A percentile compares a stretch with the other conserved stretches of the same genome.
These are phyloP conservation scores for Burhinus oedicnemus DNA, from an alignment of 2,113 vertebrate species.

Conservation along the genomic window DNA sequence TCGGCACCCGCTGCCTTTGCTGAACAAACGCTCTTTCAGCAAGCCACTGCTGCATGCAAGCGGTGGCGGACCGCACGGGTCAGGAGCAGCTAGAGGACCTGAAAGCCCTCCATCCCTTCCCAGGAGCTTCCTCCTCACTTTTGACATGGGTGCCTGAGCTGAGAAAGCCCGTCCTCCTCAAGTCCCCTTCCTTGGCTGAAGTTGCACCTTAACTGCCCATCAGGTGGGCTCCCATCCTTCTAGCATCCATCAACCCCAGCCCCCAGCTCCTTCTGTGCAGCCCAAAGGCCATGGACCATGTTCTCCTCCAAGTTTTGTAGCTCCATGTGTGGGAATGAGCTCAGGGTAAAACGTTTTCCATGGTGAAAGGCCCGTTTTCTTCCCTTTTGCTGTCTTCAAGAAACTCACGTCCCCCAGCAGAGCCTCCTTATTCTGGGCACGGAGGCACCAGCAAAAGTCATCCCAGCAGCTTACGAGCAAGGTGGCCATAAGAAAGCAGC, in stretches of 20 bases:
- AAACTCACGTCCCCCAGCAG: not conserved
- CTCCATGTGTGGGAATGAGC: too few relatives aligned
- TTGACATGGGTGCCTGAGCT: not conserved
- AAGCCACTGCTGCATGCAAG: not conserved
- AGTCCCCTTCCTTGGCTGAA: not conserved
- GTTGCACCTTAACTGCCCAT: not conserved
- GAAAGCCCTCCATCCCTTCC: not conserved
- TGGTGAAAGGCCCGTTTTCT: not conserved
- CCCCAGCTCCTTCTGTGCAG: not conserved
- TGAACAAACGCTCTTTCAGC: not conserved
- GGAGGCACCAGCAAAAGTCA: not conserved
- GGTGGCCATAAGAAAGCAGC: not conserved
- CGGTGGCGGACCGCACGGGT: rapidly evolving
- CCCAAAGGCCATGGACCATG: not conserved
- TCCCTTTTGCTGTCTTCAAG: not conserved
- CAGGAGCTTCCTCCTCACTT: not conserved
- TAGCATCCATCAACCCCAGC: not conserved
- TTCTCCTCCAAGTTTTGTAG: not conserved
- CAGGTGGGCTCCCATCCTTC: not conserved
- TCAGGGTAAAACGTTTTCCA: not conserved
- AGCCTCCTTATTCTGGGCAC: not conserved
- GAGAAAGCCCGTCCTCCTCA: not conserved
- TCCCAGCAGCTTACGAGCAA: not conserved
- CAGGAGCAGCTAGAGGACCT: not conserved
- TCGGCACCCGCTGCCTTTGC: not conserved